Evolutionary conservation across 1,140 invertebrate species (phyloP), one percentile per base, ranked within the genome.

Genomic region (Microplitis mediator): DNA sequence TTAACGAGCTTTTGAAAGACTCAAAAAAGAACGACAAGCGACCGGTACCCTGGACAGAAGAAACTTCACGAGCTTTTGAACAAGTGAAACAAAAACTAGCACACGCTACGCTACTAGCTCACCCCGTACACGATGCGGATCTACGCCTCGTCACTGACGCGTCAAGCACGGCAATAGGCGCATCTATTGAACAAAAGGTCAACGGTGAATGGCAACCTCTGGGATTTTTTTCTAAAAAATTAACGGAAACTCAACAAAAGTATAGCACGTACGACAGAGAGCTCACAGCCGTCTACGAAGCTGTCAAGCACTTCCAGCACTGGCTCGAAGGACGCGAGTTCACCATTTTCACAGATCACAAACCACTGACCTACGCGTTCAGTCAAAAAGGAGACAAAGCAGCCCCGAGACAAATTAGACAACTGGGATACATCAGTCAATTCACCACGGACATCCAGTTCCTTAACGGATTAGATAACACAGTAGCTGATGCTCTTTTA

Each of bases 221-320:
- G 6, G 36, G 36, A 39, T 39, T 39, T 9, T 39, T 39, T 39
- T 39, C 36, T 0, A 6, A 9, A 39, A 39, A 39, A 39, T 5
- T 39, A 8, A 39, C 36, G 6, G 36, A 39, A 39, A 60, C 79
- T 0, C 74, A 88, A 75, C 52, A 71, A 32, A 82, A 82, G 51
- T 86, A 86, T 36, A 76, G 77, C 9, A 77, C 83, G 3, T 88
- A 84, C 76, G 85, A 88, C 68, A 69, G 84, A 4, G 87, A 90
- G 76, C 74, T 89, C 0, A 66, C 88, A 4, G 88, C 85, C 1
- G 82, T 87, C 31, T 89, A 88, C 75, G 60, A 73, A 23, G 78
- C 79, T 5, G 70, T 88, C 0, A 79, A 84, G 66, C 78, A 85
- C 60, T 89, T 89, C 71, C 75, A 79, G 3, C 79, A 86, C 66